Conservation (phyloP, 1,140 invertebrate species). For the Polypedilum vanderplanki region DNA sequence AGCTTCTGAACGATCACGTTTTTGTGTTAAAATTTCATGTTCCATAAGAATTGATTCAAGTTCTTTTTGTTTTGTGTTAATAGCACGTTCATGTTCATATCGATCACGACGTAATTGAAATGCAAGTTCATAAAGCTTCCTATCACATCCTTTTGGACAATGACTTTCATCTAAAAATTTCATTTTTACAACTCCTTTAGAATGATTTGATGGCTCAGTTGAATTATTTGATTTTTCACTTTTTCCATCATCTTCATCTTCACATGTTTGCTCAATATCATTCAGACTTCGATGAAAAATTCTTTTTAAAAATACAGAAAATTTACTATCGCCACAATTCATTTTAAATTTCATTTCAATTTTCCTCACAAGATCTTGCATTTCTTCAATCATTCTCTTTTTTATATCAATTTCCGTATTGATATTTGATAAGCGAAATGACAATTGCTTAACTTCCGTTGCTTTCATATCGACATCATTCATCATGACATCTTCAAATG, state of each 20-base stretch:
- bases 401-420: slow-evolving; percentile 34
- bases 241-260: slow-evolving; percentile 48
- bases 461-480: slow-evolving; percentile 53
- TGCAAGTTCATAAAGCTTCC: slow-evolving; percentile 56
- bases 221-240: slow-evolving; percentile 47
- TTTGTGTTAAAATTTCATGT: slow-evolving; percentile 39
- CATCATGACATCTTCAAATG: slow-evolving; percentile 57
- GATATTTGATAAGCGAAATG: slow-evolving; percentile 34
- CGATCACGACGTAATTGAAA: slow-evolving; percentile 53
- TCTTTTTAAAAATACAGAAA: slow-evolving; percentile 48
- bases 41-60: slow-evolving; percentile 46
- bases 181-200: slow-evolving; percentile 48
- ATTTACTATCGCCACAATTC: slow-evolving; percentile 48
- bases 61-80: slow-evolving; percentile 43
- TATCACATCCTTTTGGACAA: slow-evolving; percentile 67
- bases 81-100: slow-evolving; percentile 45
- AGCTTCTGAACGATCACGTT: slow-evolving; percentile 38
- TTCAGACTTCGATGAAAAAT: background rate
- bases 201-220: slow-evolving; percentile 51
- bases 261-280: slow-evolving; percentile 42
- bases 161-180: slow-evolving; percentile 63
- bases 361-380: background rate
- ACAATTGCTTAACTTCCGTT: slow-evolving; percentile 45
- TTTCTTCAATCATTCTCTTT: slow-evolving; percentile 33
- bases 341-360: slow-evolving; percentile 44